Base-by-base conservation (phyloP, 2,888 invertebrate species). In the Euphydryas editha region DNA sequence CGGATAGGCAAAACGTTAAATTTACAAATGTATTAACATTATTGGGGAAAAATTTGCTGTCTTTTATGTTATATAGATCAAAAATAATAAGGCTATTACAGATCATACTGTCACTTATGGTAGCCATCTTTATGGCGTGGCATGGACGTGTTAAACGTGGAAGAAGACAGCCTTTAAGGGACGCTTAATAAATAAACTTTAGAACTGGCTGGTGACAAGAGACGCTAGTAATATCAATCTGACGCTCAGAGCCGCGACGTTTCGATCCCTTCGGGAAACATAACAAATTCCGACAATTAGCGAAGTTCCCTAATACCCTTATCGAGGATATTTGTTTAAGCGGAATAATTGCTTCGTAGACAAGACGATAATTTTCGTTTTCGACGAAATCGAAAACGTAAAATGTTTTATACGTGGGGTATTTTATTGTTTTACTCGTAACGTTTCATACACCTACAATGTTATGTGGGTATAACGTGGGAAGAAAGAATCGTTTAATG, bases 281-380 rank as follows among this genome's bases (percentile, higher is more conserved):
- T 46, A 47, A 62, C 46, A 49, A 63, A 39, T 63, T 58, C 30
- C 10, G 39, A 57, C 49, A 63, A 63, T 63, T 63, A 63, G 17
- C 57, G 30, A 63, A 63, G 24, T 63, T 63, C 20, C 49, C n/a
- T 63, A 58, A 57, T 58, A 49, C 13, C 49, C 58, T 42, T 58
- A 49, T 57, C 56, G 47, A 36, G 24, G n/a, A 24, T 49, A 63
- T 63, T 57, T 63, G 44, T 47, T 63, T 63, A 57, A 49, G 62
- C 39, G 39, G 57, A 63, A 63, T 63, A 63, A 57, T 57, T 55
- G 62, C 62, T 63, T 57, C 49, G 24, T 7, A 24, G 49, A 51
- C 49, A 47, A 0, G 8, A 8, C 47, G 47, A 20, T 13, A 24
- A 51, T 51, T 51, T 51, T 24, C 24, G 20, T n/a, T 51, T 51